Base-by-base conservation (phyloP, 2,797 vertebrate genomes). In the Buceros bicornis region DNA sequence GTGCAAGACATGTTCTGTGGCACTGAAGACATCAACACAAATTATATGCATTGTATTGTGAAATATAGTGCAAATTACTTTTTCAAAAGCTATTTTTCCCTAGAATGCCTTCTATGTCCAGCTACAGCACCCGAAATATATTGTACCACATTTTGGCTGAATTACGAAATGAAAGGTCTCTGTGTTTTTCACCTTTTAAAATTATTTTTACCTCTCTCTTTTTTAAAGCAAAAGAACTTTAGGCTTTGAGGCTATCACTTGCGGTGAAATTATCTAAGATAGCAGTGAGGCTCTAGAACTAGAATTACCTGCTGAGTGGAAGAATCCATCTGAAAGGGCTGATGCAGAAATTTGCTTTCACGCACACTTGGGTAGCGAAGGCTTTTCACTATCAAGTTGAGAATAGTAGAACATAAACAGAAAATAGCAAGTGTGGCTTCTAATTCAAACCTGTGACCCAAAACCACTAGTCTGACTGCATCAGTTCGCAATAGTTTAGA, bases 31-130 rank as follows among this genome's bases (percentile, higher is more conserved):
- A 78, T 81, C 85, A 91, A 15, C 72, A 50, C 57, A 72, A 95
- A 87, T 77, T 81, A n/a, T 71, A 65, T 94, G 90, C n/a, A 65
- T 93, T 90, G 69, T 17, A 2, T 81, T 54, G 35, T 91, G 90
- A 97, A 94, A 84, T 84, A 72, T 0, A 0, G 43, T 82, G 48
- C 54, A 94, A 86, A 91, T 95, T 92, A 79, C 47, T 83, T 83
- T 90, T 94, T 87, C 61, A 69, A 92, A 72, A 78, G 24, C 77
- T 76, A 4, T 82, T 89, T 31, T 89, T 95, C 37, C 54, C 20
- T 76, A 22, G 43, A 92, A 92, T 33, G 18, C 35, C 40, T 82
- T 84, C 73, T 76, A 0, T 84, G 47, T 76, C 54, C 66, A 95
- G 50, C 50, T 62, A 67, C 50, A 86, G 5, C 62, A 53, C 40